phyloP scores from a whole-genome alignment of 1,140 invertebrate species.

The Camponotus pennsylvanicus region DNA sequence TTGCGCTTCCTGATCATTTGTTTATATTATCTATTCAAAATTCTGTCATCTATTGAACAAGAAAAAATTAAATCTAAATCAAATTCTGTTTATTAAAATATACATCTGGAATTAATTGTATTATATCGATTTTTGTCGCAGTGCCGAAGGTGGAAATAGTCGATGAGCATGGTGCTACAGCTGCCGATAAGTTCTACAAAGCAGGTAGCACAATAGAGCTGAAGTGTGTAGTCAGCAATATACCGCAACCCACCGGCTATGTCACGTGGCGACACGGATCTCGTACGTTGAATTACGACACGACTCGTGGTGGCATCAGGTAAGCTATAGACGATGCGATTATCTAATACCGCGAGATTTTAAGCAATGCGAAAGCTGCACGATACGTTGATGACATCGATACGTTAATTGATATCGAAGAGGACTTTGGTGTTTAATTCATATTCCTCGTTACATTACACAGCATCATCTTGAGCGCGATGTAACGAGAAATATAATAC shows the following conservation, averaged over 20 bases:
- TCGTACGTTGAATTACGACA: conserved; percentile 94
- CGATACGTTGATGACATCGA: background rate
- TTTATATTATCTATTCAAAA: background rate
- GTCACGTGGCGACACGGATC: conserved; percentile 93
- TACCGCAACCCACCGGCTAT: conserved; percentile 92
- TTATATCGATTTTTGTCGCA: conserved; percentile 82
- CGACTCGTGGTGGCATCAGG: conserved; percentile 94
- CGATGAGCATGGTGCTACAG: conserved; percentile 92
- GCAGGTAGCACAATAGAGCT: conserved; percentile 95
- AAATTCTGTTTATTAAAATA: background rate
- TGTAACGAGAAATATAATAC: background rate
- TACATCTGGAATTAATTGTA: background rate
- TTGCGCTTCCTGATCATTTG: background rate
- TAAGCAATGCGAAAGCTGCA: background rate
- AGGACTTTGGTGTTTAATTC: background rate
- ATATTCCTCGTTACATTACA: background rate
- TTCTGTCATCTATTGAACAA: background rate
- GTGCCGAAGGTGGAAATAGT: conserved; percentile 94
- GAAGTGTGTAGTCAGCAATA: conserved; percentile 93
- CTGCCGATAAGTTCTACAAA: conserved; percentile 94
- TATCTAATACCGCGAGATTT: background rate
- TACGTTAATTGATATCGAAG: background rate
- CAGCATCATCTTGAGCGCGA: background rate
- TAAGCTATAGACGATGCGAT: conserved; percentile 80
- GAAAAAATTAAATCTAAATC: background rate